Conservation (phyloP, 2,888 invertebrate species). For the Drepana falcataria region DNA sequence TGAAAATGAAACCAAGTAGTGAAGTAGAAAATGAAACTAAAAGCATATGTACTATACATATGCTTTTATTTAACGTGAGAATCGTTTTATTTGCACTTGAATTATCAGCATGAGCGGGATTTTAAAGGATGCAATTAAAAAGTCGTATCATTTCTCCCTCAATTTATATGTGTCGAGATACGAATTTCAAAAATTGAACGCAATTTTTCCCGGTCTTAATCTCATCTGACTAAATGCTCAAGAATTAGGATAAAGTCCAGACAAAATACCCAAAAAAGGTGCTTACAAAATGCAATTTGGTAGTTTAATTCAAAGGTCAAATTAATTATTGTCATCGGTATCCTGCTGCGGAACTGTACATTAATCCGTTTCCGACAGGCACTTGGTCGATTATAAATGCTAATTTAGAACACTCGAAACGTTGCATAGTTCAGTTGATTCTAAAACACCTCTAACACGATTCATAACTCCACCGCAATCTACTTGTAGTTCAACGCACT, state of each 20-base stretch:
- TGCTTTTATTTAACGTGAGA: background rate
- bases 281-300: background rate
- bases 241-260: background rate
- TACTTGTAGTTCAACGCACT: conserved; percentile 53
- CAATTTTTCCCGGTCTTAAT: background rate
- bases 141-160: background rate
- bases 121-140: background rate
- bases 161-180: background rate
- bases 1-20: no score
- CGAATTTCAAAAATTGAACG: background rate
- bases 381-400: conserved; percentile 14
- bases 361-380: background rate
- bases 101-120: background rate
- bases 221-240: background rate
- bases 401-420: conserved; percentile 22
- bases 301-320: background rate
- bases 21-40: background rate
- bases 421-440: conserved; percentile 25
- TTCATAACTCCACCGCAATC: conserved; percentile 40
- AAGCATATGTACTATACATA: background rate
- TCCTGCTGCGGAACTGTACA: background rate
- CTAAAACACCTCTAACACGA: conserved; percentile 33
- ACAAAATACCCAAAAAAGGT: background rate
- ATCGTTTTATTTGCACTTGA: background rate
- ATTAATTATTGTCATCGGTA: background rate